Conservation (phyloP, 2,797 vertebrate species). For the Furcifer pardalis region DNA sequence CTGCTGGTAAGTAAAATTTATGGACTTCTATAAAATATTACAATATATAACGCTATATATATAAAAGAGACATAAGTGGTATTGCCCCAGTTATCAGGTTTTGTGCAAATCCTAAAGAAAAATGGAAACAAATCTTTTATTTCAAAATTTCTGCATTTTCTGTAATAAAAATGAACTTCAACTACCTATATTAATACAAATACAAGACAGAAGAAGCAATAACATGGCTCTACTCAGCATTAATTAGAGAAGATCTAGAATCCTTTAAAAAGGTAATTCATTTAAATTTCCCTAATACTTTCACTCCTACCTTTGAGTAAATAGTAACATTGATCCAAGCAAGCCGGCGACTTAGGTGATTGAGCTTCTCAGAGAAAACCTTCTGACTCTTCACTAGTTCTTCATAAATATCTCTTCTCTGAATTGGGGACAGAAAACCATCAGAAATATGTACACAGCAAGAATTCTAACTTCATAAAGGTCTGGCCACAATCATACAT, state of each 20-base stretch:
- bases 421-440: slow-evolving; percentile 51
- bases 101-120: not conserved
- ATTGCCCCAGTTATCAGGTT: not conserved
- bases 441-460: not conserved
- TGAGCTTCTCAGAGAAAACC: slow-evolving; percentile 96
- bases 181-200: not conserved
- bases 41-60: not conserved
- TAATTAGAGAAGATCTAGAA: not conserved
- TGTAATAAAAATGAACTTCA: not conserved
- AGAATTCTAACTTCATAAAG: not conserved
- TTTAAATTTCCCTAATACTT: not conserved
- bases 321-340: slow-evolving; percentile 98
- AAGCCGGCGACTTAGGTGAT: slow-evolving; percentile 93
- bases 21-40: not conserved
- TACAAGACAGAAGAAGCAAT: not conserved
- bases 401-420: slow-evolving; percentile 92
- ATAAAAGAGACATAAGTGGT: not conserved
- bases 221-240: not conserved
- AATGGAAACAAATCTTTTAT: too few relatives aligned
- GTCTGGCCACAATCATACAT: not conserved
- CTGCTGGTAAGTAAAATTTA: not conserved
- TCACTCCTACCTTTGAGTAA: slow-evolving; percentile 90
- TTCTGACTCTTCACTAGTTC: slow-evolving; percentile 95
- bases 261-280: not conserved
- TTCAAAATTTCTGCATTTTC: not conserved